These are phyloP conservation scores for Elymnias hypermnestra DNA, from an alignment of 1,140 invertebrate species.

Conservation along the genomic window DNA sequence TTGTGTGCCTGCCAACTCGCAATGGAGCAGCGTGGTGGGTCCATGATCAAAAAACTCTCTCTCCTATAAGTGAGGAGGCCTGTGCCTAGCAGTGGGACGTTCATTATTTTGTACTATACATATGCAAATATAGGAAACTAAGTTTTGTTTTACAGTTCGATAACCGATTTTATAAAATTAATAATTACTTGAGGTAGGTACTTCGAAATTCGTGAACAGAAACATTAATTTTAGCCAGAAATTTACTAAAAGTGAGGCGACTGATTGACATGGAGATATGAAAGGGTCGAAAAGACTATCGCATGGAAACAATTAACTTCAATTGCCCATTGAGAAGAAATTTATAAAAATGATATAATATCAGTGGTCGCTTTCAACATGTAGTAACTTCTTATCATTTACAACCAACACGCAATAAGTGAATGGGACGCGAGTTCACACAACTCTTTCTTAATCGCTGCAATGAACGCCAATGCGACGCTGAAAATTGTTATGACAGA, in stretches of 20 bases:
- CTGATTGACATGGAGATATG: not conserved
- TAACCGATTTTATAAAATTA: too few species aligned
- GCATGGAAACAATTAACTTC: conserved; percentile 5
- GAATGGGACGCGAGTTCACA: conserved; percentile 25
- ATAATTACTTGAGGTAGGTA: too few species aligned
- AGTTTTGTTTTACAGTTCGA: too few species aligned
- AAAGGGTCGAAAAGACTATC: conserved; percentile 10
- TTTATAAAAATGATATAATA: conserved; percentile 30
- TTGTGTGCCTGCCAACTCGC: too few species aligned
- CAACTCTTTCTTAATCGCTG: conserved; percentile 14
- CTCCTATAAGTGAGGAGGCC: too few species aligned
- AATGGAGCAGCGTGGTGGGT: too few species aligned
- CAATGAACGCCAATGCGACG: conserved; percentile 5
- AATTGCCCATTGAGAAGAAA: conserved; percentile 5
- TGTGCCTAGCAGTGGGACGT: too few species aligned
- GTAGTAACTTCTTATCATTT: conserved; percentile 39
- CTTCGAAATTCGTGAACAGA: not conserved
- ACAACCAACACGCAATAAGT: conserved; percentile 33
- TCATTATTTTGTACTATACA: too few species aligned
- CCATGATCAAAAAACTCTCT: too few species aligned
- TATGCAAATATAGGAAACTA: too few species aligned
- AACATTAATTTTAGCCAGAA: not conserved
- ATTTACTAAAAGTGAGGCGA: not conserved
- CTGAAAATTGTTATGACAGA: conserved; percentile 3
- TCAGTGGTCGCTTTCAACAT: conserved; percentile 34